Conservation (phyloP, 2,113 vertebrate species). For the Corapipo altera region DNA sequence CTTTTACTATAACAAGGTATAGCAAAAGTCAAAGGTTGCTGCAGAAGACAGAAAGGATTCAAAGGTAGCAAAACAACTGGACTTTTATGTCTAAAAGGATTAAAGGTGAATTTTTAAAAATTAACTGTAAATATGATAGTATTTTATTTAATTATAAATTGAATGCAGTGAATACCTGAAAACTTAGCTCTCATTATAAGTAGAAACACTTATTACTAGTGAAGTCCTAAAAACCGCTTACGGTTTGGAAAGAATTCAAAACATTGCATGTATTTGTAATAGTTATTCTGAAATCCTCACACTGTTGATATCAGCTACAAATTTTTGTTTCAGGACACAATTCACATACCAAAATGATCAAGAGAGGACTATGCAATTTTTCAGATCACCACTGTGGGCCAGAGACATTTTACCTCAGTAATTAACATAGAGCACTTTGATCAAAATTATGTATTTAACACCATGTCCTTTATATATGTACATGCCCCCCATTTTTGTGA, state of each 20-base stretch:
- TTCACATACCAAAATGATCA: not conserved
- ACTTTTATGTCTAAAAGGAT: not conserved
- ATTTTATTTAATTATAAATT: not conserved
- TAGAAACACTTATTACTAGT: not conserved
- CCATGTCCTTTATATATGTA: not conserved
- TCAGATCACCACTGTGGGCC: not conserved
- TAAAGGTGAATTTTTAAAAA: not conserved
- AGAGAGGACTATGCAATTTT: not conserved
- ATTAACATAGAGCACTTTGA: not conserved
- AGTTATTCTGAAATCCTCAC: not conserved
- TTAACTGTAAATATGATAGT: not conserved
- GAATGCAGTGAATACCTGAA: not conserved
- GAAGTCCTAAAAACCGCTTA: not conserved
- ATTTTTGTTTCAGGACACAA: not conserved
- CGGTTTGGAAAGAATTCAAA: not conserved
- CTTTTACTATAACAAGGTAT: not conserved
- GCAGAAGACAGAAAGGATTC: not conserved
- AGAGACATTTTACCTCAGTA: not conserved
- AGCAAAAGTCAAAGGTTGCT: not conserved
- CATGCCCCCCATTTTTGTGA: accelerated
- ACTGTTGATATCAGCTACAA: not conserved
- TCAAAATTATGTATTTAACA: not conserved
- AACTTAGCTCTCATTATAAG: not conserved
- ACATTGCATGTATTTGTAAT: not conserved
- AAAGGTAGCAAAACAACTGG: not conserved